Evolutionary conservation across 2,888 invertebrate genomes (phyloP), one percentile per base, ranked within the genome.

Genomic region (Drosophila kambysellisi): DNA sequence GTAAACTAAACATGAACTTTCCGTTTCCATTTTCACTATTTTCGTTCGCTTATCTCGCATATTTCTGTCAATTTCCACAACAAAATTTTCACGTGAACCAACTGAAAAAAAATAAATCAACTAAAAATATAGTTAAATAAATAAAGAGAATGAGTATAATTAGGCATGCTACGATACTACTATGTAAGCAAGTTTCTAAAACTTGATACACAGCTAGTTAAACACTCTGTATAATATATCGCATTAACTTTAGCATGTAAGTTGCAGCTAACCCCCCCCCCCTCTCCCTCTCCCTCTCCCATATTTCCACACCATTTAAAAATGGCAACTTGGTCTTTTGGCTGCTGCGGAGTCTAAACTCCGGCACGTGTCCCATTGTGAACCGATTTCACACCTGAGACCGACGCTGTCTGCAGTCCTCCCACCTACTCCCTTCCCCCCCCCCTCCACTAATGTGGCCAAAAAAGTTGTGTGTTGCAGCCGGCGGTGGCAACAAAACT

Each of bases 201-300:
- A 85, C 88, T 85, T 87, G 85, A 50, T 52, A 71, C 61, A 58
- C 63, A 60, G 61, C 63, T 71, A 73, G 68, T 70, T 63, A 70
- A 70, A 72, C 70, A 74, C 76, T 73, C 83, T 86, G 90, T 86
- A 88, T 66, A 85, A 82, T 50, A 88, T 70, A 73, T 70, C 66
- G 58, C 66, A 74, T 79, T 76, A 79, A 68, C 70, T 74, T 58
- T 87, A 84, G 87, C 76, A 86, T 59, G 71, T 89, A 85, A 89
- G 89, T 67, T 70, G 59, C 64, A 68, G 54, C 29, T 29, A 43
- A n/a, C n/a, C n/a, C n/a, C n/a, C n/a, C n/a, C n/a, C 43, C 46
- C 51, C 58, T 15, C 1, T 29, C 9, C 15, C 0, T n/a, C n/a
- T n/a, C n/a, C n/a, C n/a, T n/a, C 41, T 0, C 0, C 11, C 30